Evolutionary conservation across 2,888 invertebrate species (phyloP).

Genomic region (Diloba caeruleocephala): DNA sequence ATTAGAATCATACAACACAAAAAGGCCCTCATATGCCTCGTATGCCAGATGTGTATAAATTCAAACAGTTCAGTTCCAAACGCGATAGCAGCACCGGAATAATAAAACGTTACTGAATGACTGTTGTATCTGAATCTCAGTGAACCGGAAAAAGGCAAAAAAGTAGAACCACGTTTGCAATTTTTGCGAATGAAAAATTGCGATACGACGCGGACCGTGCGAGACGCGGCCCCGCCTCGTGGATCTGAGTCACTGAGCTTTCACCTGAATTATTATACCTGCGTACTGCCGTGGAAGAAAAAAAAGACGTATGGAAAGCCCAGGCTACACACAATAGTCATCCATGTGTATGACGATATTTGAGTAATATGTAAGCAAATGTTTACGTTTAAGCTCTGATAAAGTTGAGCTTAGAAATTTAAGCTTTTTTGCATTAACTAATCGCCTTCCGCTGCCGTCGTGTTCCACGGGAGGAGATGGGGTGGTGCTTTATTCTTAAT

Average conservation of each 20-base stretch:
- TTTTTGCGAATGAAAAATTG: conserved; percentile 54
- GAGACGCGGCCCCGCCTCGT: conserved; percentile 10
- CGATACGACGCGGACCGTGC: conserved; percentile 18
- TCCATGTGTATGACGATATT: too few species aligned
- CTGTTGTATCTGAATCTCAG: conserved; percentile 52
- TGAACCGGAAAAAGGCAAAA: conserved; percentile 53
- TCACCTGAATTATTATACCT: conserved; percentile 29
- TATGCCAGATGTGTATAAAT: too few species aligned
- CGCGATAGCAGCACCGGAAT: conserved; percentile 37
- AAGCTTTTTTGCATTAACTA: too few species aligned
- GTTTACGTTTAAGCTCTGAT: too few species aligned
- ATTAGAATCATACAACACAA: too few species aligned
- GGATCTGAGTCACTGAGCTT: conserved; percentile 37
- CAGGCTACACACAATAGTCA: too few species aligned
- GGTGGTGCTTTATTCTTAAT: too few species aligned
- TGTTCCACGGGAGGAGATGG: too few species aligned
- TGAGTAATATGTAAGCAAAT: too few species aligned
- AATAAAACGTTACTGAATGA: conserved; percentile 48
- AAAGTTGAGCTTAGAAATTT: too few species aligned
- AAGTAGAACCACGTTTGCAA: conserved; percentile 44
- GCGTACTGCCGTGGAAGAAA: conserved; percentile 9
- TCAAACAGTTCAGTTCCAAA: conserved; percentile 18
- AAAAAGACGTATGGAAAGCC: not conserved
- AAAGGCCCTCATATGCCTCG: too few species aligned
- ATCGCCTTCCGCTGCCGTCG: too few species aligned